Evolutionary conservation across 1,140 invertebrate genomes (phyloP).

Genomic region (Pogonognathellus flavescens): DNA sequence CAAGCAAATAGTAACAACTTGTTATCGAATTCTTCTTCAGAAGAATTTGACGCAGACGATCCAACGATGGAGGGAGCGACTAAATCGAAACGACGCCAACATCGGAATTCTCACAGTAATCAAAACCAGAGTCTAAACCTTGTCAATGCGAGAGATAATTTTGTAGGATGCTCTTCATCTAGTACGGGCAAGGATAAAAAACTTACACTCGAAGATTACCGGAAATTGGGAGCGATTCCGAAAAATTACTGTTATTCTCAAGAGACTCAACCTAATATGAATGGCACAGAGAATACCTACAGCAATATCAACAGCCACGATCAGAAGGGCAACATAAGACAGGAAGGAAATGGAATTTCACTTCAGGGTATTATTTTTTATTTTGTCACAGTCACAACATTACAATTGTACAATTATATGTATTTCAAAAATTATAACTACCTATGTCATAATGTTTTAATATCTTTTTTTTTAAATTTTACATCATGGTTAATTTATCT

Average conservation of each 20-base stretch:
- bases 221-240: constrained; percentile 63
- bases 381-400: constrained; percentile 1
- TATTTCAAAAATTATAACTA: no score
- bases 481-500: no score
- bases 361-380: constrained; percentile 7
- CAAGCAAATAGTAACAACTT: constrained; percentile 22
- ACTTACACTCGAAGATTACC: constrained; percentile 60
- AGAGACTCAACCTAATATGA: background rate
- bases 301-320: background rate
- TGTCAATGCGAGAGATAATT: constrained; percentile 6
- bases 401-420: no score
- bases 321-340: background rate
- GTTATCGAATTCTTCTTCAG: constrained; percentile 28
- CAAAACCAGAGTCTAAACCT: constrained; percentile 1
- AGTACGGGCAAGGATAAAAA: constrained; percentile 48
- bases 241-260: constrained; percentile 54
- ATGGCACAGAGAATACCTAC: background rate
- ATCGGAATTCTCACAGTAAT: constrained; percentile 9
- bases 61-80: constrained; percentile 27
- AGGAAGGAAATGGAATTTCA: background rate
- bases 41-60: constrained; percentile 6
- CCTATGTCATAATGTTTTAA: no score
- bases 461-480: no score
- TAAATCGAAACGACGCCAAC: constrained; percentile 25
- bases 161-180: background rate